Evolutionary conservation across 2,113 vertebrate species (phyloP), one percentile per base, ranked within the genome.

Genomic region (Pagrus major): DNA sequence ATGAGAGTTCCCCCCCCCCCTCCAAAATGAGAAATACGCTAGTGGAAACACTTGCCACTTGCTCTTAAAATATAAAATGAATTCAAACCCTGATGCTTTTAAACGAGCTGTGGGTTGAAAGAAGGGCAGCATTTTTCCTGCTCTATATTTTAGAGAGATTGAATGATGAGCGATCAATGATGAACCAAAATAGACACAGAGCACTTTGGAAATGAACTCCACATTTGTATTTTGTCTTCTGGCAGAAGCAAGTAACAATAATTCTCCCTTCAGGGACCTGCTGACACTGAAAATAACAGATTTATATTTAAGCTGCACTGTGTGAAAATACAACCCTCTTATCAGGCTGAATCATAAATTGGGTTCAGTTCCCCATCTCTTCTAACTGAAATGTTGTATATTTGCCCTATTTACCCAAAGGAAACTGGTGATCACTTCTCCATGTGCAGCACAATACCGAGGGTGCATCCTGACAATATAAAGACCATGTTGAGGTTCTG

Each of bases 181-280:
- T 25, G 58, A 83, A 51, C 54, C 54, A 31, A 76, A 86, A 81
- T 81, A 86, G 78, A 76, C 20, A 44, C 51, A 39, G 0, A 41
- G 29, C 49, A 69, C 31, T 84, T 77, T 81, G 75, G 54, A 87
- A 82, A 80, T 61, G 47, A 90, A 86, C 76, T 82, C 78, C 9
- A 31, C 27, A 21, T 84, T 87, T 86, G 64, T 80, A 33, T 64
- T 87, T 81, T 71, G 69, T 89, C 71, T 83, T 81, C 79, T 88
- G 83, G 83, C 72, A 89, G 86, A 77, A 37, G 69, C 0, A 33
- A 52, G 69, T 39, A 61, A 70, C 61, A 81, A 70, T 89, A 78
- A 87, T 84, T 81, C 80, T 49, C 35, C 80, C 87, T 76, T 86
- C 61, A 78, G 87, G 87, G 87, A 86, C 52, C n/a, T 5, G n/a